Percentiles rank a stretch among this genome's conserved stretches.
These are phyloP conservation scores for Microtus ochrogaster DNA, from an alignment of 2,113 vertebrate species.

Conservation along the genomic window DNA sequence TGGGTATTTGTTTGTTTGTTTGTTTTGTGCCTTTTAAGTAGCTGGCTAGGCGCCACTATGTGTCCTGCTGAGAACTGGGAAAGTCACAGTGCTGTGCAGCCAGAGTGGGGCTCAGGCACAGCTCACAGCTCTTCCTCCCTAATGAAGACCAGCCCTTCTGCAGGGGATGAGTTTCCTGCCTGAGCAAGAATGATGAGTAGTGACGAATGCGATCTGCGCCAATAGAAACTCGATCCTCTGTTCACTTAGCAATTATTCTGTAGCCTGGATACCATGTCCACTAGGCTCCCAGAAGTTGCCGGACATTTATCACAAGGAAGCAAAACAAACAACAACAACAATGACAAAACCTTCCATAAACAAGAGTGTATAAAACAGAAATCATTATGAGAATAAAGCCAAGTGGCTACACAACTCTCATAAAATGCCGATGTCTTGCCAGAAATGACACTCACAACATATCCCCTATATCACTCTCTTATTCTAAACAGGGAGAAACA, in stretches of 20 bases:
- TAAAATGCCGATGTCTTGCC: conserved; percentile 15
- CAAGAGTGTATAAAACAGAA: conserved; percentile 71
- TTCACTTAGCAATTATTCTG: conserved; percentile 89
- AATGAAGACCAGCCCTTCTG: conserved; percentile 82
- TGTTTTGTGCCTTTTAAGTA: conserved; percentile 75
- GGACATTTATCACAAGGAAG: conserved; percentile 83
- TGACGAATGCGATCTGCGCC: conserved; percentile 87
- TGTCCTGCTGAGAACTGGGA: conserved; percentile 70
- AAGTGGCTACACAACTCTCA: conserved; percentile 53
- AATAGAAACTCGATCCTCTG: conserved; percentile 82
- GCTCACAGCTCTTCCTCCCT: conserved; percentile 83
- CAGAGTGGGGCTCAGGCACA: conserved; percentile 57
- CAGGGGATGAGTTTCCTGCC: conserved; percentile 86
- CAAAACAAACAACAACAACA: conserved; percentile 64
- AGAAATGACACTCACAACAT: conserved; percentile 49
- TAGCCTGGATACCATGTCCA: conserved; percentile 86
- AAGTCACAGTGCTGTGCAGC: conserved; percentile 59
- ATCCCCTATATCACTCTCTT: not conserved
- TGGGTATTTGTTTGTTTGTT: not conserved
- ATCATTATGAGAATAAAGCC: conserved; percentile 62
- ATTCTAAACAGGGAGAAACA: conserved; percentile 34
- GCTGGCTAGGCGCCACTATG: conserved; percentile 58
- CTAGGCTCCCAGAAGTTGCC: conserved; percentile 65
- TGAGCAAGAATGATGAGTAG: conserved; percentile 86
- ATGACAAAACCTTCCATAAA: conserved; percentile 34